These are phyloP conservation scores for Dioctria rufipes DNA, from an alignment of 2,888 invertebrate genomes.

Conservation along the genomic window DNA sequence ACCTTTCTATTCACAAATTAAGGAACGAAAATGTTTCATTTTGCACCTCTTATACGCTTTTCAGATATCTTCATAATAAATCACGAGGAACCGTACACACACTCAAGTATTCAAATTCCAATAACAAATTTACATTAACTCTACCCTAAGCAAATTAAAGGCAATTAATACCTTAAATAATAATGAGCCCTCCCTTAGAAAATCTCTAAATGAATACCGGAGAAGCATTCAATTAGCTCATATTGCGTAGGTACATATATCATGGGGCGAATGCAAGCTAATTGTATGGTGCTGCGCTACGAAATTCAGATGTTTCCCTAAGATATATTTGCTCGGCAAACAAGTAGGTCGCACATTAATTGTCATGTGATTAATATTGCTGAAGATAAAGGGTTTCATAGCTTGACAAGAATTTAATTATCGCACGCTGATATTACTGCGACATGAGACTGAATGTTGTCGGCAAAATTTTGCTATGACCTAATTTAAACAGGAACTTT, in stretches of 20 bases:
- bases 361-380: constrained; percentile 34
- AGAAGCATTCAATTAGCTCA: no score
- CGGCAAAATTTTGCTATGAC: constrained; percentile 29
- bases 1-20: no score
- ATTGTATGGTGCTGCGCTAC: not conserved
- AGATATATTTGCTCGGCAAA: constrained; percentile 41
- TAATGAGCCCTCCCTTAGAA: no score
- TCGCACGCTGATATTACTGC: not conserved
- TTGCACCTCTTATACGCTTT: no score
- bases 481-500: constrained; percentile 22
- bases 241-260: not conserved
- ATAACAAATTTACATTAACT: no score
- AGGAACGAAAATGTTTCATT: no score
- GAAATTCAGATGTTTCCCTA: constrained; percentile 33
- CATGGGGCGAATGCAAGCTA: not conserved
- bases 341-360: constrained; percentile 40
- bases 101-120: no score
- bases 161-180: no score
- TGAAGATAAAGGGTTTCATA: constrained; percentile 39
- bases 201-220: no score
- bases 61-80: no score
- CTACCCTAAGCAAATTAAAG: no score
- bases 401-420: constrained; percentile 50
- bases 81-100: no score
- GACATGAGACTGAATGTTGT: constrained; percentile 20